Evolutionary conservation across 2,113 vertebrate genomes (phyloP).

Genomic region (Clupea harengus): DNA sequence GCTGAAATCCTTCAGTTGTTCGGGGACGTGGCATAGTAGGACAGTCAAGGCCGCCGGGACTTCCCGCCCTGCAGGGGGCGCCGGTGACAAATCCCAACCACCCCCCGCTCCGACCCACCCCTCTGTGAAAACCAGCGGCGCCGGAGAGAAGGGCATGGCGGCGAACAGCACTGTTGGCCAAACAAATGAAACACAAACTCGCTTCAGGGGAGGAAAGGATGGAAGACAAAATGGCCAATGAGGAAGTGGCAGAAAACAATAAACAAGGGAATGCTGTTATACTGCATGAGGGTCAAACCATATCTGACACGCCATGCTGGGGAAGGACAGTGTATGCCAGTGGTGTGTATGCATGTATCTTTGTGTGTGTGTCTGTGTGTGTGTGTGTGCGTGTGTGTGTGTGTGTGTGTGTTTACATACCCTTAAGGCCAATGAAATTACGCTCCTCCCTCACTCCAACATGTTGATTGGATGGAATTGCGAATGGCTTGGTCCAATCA

Average conservation of each 20-base stretch:
- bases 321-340: not conserved
- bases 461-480: not conserved
- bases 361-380: conserved; percentile 5
- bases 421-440: not conserved
- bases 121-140: conserved; percentile 32
- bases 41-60: conserved; percentile 50
- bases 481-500: too few species aligned
- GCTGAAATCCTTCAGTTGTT: conserved; percentile 10
- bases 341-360: not conserved
- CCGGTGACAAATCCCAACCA: conserved; percentile 44
- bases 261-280: conserved; percentile 51
- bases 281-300: conserved; percentile 56
- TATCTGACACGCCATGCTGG: conserved; percentile 52
- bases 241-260: conserved; percentile 50
- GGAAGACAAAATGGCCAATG: not conserved
- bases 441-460: not conserved
- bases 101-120: not conserved
- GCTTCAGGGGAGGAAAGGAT: conserved; percentile 38
- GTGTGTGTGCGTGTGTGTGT: not conserved
- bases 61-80: conserved; percentile 41
- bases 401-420: not conserved
- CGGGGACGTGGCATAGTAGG: conserved; percentile 45
- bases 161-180: conserved; percentile 49
- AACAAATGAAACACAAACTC: conserved; percentile 56
- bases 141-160: conserved; percentile 53